phyloP scores from a whole-genome alignment of 2,113 vertebrate genomes.

The Macaca nemestrina region DNA sequence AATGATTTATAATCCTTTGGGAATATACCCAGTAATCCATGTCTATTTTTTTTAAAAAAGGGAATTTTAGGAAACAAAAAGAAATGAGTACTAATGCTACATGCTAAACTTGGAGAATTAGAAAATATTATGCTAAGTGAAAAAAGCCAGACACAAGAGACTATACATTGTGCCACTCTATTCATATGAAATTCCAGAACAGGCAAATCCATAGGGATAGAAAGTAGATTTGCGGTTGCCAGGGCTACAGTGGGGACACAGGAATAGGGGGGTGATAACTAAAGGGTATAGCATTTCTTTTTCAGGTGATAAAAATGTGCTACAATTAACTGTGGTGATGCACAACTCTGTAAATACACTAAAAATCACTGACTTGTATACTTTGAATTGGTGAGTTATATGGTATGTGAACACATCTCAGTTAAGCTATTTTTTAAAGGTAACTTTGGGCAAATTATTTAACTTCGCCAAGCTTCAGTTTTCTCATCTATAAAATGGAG shows the following conservation, averaged over 20 bases:
- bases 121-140: neutral
- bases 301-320: neutral
- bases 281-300: neutral
- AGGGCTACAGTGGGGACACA: no score
- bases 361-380: neutral
- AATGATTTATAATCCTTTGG: no score
- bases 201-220: neutral
- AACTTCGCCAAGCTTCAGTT: neutral
- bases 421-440: neutral
- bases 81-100: no score
- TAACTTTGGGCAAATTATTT: neutral
- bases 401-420: neutral
- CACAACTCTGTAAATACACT: neutral
- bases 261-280: rapidly evolving
- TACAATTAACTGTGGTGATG: neutral
- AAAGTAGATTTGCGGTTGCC: neutral
- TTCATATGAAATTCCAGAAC: neutral
- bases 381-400: neutral
- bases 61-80: neutral
- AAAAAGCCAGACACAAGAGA: neutral
- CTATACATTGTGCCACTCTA: neutral
- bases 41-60: no score
- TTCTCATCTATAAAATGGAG: neutral
- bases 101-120: neutral
- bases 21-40: no score